Conservation (phyloP, 1,140 invertebrate genomes). For the Heliothis subflexa region DNA sequence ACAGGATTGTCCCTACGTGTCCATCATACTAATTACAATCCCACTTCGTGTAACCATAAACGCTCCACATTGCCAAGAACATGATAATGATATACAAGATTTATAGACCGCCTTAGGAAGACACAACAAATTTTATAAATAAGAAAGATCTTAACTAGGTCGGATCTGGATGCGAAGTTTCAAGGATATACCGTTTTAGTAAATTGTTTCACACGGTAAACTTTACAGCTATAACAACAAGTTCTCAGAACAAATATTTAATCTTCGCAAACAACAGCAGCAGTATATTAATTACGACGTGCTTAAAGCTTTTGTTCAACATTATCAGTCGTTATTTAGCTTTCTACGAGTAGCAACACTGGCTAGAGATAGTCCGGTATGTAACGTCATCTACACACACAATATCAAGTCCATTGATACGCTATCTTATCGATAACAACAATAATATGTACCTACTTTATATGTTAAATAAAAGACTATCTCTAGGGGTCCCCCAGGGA, state of each 20-base stretch:
- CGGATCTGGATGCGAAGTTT: conserved; percentile 5
- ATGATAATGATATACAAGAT: conserved; percentile 26
- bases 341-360: conserved; percentile 24
- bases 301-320: neutral
- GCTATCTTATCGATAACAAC: conserved; percentile 13
- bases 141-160: conserved; percentile 15
- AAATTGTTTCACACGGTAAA: conserved; percentile 25
- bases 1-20: neutral
- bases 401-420: conserved; percentile 17
- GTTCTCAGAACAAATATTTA: neutral
- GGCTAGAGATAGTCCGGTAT: conserved; percentile 4
- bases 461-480: neutral
- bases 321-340: neutral
- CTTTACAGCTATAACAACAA: neutral
- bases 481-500: neutral
- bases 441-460: neutral
- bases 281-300: neutral
- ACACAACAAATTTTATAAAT: conserved; percentile 30
- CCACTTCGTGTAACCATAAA: neutral
- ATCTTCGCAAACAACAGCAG: neutral
- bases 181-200: conserved; percentile 29
- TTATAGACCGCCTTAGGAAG: conserved; percentile 11
- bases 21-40: conserved; percentile 5
- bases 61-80: conserved; percentile 25
- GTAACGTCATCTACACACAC: conserved; percentile 13